A percentile compares a stretch with the other conserved stretches of the same genome.
Conservation (phyloP, 2,888 invertebrate species). For the Ceramica pisi region DNA sequence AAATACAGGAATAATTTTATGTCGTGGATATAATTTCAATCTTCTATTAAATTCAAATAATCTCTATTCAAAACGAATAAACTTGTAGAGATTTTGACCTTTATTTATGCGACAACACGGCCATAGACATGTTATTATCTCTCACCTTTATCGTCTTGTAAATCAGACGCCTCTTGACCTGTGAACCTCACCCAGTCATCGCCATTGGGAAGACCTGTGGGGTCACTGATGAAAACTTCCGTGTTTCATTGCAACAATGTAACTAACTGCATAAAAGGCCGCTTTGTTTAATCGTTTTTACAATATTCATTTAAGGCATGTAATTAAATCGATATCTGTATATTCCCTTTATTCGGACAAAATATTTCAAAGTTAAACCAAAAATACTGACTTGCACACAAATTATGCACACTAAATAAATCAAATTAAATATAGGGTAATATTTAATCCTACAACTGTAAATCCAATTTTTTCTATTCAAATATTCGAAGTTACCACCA, state of each 20-base stretch:
- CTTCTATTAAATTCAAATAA: background rate
- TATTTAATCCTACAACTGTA: no score
- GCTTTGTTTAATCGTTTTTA: background rate
- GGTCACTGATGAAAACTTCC: conserved; percentile 32
- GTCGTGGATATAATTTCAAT: background rate
- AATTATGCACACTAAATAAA: no score
- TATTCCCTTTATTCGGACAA: no score
- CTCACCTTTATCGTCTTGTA: conserved; percentile 19
- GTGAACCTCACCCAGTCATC: conserved; percentile 8
- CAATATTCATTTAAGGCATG: no score
- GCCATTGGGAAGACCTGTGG: background rate
- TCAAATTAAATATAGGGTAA: no score
- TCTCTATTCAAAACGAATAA: background rate
- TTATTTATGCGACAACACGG: conserved; percentile 2
- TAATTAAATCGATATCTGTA: no score
- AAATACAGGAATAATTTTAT: no score
- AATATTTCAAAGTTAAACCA: no score
- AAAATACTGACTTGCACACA: no score
- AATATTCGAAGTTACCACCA: no score
- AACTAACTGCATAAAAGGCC: background rate
- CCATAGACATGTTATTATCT: conserved; percentile 10
- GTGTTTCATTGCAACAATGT: conserved; percentile 1
- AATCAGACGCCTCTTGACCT: conserved; percentile 20
- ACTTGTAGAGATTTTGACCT: background rate
- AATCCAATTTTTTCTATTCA: no score